Conservation (phyloP, 2,113 vertebrate species). For the Ictalurus punctatus region DNA sequence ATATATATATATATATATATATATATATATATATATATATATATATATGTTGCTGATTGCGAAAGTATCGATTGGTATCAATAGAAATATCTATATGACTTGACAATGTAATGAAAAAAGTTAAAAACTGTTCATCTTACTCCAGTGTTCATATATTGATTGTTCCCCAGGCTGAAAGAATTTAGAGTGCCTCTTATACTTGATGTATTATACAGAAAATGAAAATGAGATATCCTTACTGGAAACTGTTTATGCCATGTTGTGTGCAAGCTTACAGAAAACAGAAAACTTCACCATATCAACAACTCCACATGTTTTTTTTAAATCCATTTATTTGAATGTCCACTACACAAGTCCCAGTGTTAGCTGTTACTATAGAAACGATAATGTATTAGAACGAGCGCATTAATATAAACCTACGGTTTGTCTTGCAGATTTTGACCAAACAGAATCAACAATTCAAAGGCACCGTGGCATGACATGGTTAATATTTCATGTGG, state of each 20-base stretch:
- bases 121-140: background rate
- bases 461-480: background rate
- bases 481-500: no score
- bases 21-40: no score
- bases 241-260: background rate
- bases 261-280: background rate
- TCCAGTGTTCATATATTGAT: background rate
- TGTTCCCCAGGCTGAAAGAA: background rate
- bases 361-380: background rate
- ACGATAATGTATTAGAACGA: background rate
- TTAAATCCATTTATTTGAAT: background rate
- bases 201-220: background rate
- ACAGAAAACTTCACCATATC: no score
- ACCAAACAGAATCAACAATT: background rate
- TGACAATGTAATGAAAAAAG: constrained; percentile 5
- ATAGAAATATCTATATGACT: background rate
- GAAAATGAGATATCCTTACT: background rate
- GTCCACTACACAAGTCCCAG: background rate
- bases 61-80: background rate
- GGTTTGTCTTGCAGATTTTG: background rate
- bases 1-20: background rate
- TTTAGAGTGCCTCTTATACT: background rate
- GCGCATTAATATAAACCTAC: background rate
- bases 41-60: background rate
- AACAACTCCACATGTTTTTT: background rate